phyloP scores from a whole-genome alignment of 2,797 vertebrate genomes.

The Menidia menidia region DNA sequence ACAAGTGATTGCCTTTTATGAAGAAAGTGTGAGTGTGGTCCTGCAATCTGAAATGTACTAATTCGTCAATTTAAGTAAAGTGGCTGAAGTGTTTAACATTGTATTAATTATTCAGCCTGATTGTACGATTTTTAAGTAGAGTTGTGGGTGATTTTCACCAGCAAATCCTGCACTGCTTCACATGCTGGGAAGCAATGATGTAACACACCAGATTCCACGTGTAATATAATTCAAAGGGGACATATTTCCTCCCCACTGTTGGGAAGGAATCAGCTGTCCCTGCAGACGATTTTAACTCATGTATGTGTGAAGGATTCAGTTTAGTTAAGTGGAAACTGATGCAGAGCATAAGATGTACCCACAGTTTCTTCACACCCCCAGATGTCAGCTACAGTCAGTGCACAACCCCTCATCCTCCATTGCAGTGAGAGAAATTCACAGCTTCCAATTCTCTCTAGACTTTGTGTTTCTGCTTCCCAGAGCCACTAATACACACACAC shows the following conservation, averaged over 20 bases:
- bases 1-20: neutral
- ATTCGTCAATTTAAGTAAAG: neutral
- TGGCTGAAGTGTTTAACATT: neutral
- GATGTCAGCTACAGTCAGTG: constrained; percentile 33
- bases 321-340: constrained; percentile 4
- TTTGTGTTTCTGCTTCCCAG: constrained; percentile 13
- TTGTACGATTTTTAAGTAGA: neutral
- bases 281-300: constrained; percentile 38
- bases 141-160: neutral
- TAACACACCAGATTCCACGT: neutral
- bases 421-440: constrained; percentile 36
- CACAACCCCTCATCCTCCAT: constrained; percentile 14
- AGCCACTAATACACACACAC: constrained; percentile 2
- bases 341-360: constrained; percentile 15
- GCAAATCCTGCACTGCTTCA: neutral
- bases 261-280: constrained; percentile 24
- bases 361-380: constrained; percentile 42
- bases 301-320: constrained; percentile 7
- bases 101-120: neutral
- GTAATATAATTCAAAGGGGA: constrained; percentile 17
- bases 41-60: neutral
- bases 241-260: constrained; percentile 27
- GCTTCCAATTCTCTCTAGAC: constrained; percentile 32
- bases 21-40: neutral
- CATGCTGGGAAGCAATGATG: neutral